Evolutionary conservation across 1,140 invertebrate species (phyloP).

Genomic region (Halesus radiatus): DNA sequence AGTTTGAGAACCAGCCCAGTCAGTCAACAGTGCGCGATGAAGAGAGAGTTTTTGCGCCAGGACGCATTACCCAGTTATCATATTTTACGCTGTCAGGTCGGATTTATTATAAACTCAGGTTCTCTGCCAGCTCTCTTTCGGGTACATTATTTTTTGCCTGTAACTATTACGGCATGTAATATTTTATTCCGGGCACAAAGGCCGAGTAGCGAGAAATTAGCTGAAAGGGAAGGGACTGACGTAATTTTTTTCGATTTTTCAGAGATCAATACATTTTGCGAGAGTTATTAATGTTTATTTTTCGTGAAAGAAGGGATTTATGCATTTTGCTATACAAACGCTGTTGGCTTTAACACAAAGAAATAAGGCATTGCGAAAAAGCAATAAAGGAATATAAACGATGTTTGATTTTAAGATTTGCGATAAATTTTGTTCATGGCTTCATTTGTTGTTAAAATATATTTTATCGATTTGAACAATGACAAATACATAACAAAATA

Average conservation of each 20-base stretch:
- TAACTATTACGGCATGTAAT: conserved; percentile 6
- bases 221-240: background rate
- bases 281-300: conserved; percentile 37
- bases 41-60: conserved; percentile 18
- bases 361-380: conserved; percentile 13
- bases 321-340: background rate
- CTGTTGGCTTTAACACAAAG: background rate
- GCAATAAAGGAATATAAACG: background rate
- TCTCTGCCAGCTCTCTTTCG: conserved; percentile 4
- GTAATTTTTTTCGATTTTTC: background rate
- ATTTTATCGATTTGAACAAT: too few species aligned
- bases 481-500: too few species aligned
- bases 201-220: conserved; percentile 37
- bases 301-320: conserved; percentile 6
- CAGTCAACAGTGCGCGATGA: background rate
- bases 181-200: conserved; percentile 37
- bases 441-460: too few species aligned
- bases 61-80: conserved; percentile 52
- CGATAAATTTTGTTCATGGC: background rate
- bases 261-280: conserved; percentile 29
- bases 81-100: conserved; percentile 55
- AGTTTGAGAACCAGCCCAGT: conserved; percentile 9
- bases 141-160: conserved; percentile 27
- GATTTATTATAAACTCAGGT: conserved; percentile 51
- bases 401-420: conserved; percentile 6